Evolutionary conservation across 1,140 invertebrate species (phyloP), one percentile per base, ranked within the genome.

Genomic region (Neotoxoptera formosana): DNA sequence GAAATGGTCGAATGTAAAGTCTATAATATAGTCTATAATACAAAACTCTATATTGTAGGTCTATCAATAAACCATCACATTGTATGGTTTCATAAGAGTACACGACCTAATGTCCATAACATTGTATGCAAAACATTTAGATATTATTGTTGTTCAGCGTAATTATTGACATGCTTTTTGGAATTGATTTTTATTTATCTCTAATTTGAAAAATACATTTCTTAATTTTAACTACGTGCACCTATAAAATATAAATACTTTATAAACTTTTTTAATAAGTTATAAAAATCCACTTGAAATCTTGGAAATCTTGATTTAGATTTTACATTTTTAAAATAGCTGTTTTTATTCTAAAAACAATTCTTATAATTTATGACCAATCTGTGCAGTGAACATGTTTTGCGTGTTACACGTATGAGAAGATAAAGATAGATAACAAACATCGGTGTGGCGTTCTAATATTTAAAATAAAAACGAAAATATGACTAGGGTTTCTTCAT

Each of bases 361-460:
- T 86, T 47, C 25, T 2, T 14, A n/a, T 47, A 86, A 47, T 47
- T 47, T 86, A 53, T 36, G n/a, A 36, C 48, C 87, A n/a, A 88
- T 88, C 2, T 8, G 14, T 36, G 7, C 7, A 20, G 47, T 51
- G 47, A 53, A 89, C 47, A 34, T 53, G 48, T 53, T 89, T 53
- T 21, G 7, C n/a, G 36, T 53, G n/a, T 25, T 53, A 36, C 48
- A 34, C 20, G 48, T 53, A 20, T 51, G n/a, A 51, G 30, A n/a
- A 88, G 47, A 88, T 11, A 25, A 36, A 89, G 48, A 89, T 53
- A 89, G 48, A 89, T 53, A 89, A 89, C 48, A 51, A 88, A 88
- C 34, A 2, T 53, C 1, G 20, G 34, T 53, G 47, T 53, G 48
- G 47, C n/a, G 87, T 89, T 11, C 7, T 89, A 25, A 23, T 51